Base-by-base conservation (phyloP, 2,113 vertebrate species). In the Heloderma charlesbogerti region DNA sequence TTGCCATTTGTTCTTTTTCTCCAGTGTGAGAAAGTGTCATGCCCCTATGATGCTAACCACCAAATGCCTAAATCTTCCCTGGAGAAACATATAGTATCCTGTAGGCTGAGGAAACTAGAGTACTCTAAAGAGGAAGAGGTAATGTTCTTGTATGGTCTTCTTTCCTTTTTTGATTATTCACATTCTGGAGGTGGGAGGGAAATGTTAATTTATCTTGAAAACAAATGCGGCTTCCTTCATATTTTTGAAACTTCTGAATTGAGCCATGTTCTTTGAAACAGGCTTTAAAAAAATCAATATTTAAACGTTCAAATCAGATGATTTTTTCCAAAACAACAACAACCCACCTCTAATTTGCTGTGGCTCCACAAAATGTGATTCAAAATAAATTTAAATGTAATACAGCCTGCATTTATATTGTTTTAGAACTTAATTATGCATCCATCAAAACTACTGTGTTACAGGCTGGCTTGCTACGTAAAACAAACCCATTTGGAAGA, bases 71-170 rank as follows among this genome's bases (percentile, higher is more conserved):
- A 91, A 8, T 95, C 97, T 2, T 98, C 97, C 90, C 95, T 99
- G 96, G 98, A 98, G 90, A 98, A 95, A 92, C 99, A 99, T 93
- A 95, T 97, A 84, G 91, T 94, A 6, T 97, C 97, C 4, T 99
- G 99, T 90, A 96, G 95, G 74, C 97, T 98, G 75, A 95, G 94
- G 22, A 97, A 95, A 91, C 96, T 98, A 96, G 98, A 98, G 51
- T 99, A 99, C 93, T 96, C 97, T 0, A 95, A 96, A 8, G 97
- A 98, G 91, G 99, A 99, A 87, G 97, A 98, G 98, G 98, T 97
- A 96, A 48, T 8, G 2, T 5, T 34, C 25, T 78, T 45, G 6
- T 8, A 0, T 9, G 0, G 25, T 6, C 0, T 48, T 7, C 45
- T 43, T 78, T 72, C 29, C 15, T 60, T 22, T 16, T 66, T 66